phyloP scores from a whole-genome alignment of 1,140 invertebrate genomes.

The Caenorhabditis remanei region DNA sequence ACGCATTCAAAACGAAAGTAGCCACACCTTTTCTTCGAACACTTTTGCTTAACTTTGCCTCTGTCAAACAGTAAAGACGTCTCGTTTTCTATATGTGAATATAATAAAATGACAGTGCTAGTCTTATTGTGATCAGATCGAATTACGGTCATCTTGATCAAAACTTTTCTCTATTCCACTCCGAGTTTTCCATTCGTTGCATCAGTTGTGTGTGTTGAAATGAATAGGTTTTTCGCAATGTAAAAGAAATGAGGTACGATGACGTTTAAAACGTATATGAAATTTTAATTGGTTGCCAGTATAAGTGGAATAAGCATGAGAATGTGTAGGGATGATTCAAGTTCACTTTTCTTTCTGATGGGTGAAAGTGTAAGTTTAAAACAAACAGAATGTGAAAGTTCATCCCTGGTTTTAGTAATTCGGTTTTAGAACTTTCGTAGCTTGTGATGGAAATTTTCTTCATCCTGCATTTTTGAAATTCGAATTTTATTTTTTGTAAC shows the following conservation, averaged over 20 bases:
- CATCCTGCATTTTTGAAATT: too few species aligned
- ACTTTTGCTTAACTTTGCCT: slow-evolving; percentile 51
- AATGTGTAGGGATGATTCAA: slow-evolving; percentile 13
- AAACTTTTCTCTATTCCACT: neutral
- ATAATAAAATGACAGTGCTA: slow-evolving; percentile 40
- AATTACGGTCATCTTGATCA: slow-evolving; percentile 31
- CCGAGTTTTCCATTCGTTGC: neutral
- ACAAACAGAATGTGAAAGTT: slow-evolving; percentile 28
- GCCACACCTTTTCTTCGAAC: slow-evolving; percentile 47
- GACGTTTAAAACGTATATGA: slow-evolving; percentile 32
- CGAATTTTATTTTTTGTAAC: too few species aligned
- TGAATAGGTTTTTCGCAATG: slow-evolving; percentile 31
- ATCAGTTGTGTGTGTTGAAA: slow-evolving; percentile 7
- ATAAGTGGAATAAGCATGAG: slow-evolving; percentile 53
- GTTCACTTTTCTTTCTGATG: slow-evolving; percentile 6
- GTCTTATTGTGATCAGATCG: slow-evolving; percentile 28
- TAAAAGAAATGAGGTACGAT: slow-evolving; percentile 45
- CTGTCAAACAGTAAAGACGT: slow-evolving; percentile 39
- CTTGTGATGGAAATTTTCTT: too few species aligned
- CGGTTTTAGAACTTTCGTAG: too few species aligned
- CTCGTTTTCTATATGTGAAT: slow-evolving; percentile 15
- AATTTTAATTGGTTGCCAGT: slow-evolving; percentile 52
- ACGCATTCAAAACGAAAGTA: slow-evolving; percentile 23
- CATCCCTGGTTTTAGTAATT: neutral
- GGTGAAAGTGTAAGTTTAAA: slow-evolving; percentile 30